Conservation (phyloP, 2,113 vertebrate species). For the Dasyprocta punctata region DNA sequence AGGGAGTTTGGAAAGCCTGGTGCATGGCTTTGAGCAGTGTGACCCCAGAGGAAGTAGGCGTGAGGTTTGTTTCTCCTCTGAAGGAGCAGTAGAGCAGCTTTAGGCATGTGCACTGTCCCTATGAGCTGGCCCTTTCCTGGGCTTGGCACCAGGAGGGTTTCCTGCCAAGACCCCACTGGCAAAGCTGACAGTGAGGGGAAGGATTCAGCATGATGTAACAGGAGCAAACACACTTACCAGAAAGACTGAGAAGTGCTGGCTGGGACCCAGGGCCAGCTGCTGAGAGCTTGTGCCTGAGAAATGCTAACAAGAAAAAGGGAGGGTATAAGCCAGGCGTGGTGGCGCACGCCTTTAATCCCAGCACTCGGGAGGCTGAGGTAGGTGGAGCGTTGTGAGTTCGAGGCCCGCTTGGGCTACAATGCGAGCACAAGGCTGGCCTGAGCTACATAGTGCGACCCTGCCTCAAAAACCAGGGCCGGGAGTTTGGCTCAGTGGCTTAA, state of each 20-base stretch:
- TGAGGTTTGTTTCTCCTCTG: not conserved
- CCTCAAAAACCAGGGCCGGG: too few species aligned
- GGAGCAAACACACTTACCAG: slow-evolving; percentile 39
- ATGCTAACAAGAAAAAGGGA: not conserved
- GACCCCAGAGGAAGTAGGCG: not conserved
- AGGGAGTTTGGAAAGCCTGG: not conserved
- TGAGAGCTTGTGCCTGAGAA: slow-evolving; percentile 20
- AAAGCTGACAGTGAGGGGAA: not conserved
- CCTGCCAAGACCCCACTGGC: not conserved
- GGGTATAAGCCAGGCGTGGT: too few species aligned
- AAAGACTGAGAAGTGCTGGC: slow-evolving; percentile 3
- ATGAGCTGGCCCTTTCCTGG: not conserved
- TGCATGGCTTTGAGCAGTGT: not conserved
- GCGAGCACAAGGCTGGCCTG: too few species aligned
- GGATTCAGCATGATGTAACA: not conserved
- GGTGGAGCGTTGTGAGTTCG: too few species aligned
- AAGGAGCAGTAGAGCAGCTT: not conserved
- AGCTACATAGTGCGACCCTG: too few species aligned
- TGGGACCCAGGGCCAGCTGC: slow-evolving; percentile 5
- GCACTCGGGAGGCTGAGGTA: too few species aligned
- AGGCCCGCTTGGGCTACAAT: too few species aligned
- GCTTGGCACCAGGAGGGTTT: slow-evolving; percentile 34
- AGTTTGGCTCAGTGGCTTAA: too few species aligned
- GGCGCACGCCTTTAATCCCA: too few species aligned
- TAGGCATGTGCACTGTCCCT: not conserved